A percentile compares a stretch with the other conserved stretches of the same genome.
Evolutionary conservation across 2,888 invertebrate genomes (phyloP).

Genomic region (Neoaliturus tenellus): DNA sequence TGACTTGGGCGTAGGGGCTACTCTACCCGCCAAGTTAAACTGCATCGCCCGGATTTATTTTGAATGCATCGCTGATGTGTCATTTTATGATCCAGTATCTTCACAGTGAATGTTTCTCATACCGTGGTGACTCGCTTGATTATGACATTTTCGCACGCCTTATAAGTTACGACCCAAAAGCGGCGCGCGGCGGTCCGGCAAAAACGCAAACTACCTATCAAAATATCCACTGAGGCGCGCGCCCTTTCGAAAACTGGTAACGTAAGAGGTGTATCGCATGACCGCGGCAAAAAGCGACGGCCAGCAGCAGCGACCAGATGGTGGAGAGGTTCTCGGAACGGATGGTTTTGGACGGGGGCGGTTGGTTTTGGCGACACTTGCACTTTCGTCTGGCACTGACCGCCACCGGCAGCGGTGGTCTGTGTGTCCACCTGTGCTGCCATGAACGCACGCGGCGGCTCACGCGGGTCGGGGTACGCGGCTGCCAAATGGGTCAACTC

Average conservation of each 20-base stretch:
- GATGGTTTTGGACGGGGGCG: background rate
- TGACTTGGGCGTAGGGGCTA: too few species aligned
- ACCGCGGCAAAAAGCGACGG: background rate
- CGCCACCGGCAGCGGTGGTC: background rate
- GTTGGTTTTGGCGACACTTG: conserved; percentile 34
- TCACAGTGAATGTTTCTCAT: too few species aligned
- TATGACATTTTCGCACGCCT: background rate
- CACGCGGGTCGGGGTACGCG: background rate
- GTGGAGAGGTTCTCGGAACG: background rate
- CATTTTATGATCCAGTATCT: too few species aligned
- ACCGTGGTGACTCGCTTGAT: background rate
- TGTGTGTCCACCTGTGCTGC: background rate
- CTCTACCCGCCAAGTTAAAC: too few species aligned
- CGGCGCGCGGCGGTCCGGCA: background rate
- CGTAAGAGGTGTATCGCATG: background rate
- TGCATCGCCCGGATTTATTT: too few species aligned
- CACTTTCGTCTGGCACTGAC: conserved; percentile 18
- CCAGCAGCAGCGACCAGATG: background rate
- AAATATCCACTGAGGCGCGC: background rate
- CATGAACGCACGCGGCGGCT: background rate
- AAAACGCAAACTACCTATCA: background rate
- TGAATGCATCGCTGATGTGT: too few species aligned
- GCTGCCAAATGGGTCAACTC: background rate
- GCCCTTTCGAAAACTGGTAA: conserved; percentile 14
- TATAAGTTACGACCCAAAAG: background rate